Percentiles rank a stretch among this genome's conserved stretches.
phyloP scores from a whole-genome alignment of 2,888 invertebrate genomes.

The Dryobota labecula region DNA sequence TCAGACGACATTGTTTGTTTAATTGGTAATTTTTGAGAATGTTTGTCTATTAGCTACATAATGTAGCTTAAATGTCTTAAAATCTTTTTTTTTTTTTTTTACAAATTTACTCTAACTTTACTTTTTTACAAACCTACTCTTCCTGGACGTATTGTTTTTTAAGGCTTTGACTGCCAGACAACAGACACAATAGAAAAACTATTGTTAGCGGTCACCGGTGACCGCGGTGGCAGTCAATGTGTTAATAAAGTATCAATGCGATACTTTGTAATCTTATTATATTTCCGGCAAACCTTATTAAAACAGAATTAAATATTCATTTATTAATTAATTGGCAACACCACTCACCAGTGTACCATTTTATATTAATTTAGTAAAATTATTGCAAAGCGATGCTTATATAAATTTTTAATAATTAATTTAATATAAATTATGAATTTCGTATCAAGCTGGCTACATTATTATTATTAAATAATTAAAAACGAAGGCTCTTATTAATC shows the following conservation, averaged over 20 bases:
- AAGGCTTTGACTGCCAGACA: no score
- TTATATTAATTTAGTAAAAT: not conserved
- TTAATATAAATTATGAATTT: not conserved
- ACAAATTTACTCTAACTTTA: not conserved
- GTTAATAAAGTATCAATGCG: not conserved
- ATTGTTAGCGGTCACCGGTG: no score
- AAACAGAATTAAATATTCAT: not conserved
- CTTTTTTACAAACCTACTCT: not conserved
- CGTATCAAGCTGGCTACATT: not conserved
- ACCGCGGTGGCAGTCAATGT: no score
- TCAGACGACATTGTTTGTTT: not conserved
- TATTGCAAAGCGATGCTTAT: not conserved
- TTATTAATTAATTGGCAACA: not conserved
- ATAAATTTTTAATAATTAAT: not conserved
- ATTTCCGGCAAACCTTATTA: not conserved
- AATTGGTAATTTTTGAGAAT: not conserved
- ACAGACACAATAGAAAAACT: no score
- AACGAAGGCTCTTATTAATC: not conserved
- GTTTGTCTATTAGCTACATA: not conserved
- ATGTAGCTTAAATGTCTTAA: not conserved
- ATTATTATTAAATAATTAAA: constrained; percentile 16
- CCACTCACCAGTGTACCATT: not conserved
- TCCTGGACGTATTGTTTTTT: not conserved
- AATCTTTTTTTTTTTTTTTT: no score
- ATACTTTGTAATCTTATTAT: not conserved